These are phyloP conservation scores for Apodemia zela DNA, from an alignment of 2,888 invertebrate genomes.

Conservation along the genomic window DNA sequence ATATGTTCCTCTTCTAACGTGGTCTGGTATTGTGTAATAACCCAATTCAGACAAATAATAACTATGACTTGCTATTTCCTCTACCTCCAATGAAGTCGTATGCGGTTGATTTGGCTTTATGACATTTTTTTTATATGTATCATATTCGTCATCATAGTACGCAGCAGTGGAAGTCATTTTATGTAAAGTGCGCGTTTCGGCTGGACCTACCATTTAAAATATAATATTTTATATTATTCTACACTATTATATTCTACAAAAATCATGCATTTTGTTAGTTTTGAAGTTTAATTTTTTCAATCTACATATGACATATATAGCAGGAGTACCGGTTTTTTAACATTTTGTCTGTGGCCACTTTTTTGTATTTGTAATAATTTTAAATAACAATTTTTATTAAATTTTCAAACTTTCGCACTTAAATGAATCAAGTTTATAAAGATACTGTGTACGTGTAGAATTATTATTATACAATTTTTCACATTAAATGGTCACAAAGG, in stretches of 20 bases:
- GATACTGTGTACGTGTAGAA: too few relatives aligned
- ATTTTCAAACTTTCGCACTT: too few relatives aligned
- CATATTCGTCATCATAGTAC: conserved; percentile 80
- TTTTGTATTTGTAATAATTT: too few relatives aligned
- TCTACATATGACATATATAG: conserved; percentile 40
- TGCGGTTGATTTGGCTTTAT: conserved; percentile 72
- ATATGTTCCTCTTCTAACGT: conserved; percentile 63
- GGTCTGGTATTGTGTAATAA: conserved; percentile 65
- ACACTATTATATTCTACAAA: neutral
- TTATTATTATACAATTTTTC: too few relatives aligned
- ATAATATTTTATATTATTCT: conserved; percentile 27
- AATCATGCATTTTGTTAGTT: conserved; percentile 3
- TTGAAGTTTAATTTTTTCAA: conserved; percentile 50
- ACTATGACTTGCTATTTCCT: conserved; percentile 82
- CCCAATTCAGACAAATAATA: conserved; percentile 79
- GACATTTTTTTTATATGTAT: conserved; percentile 56
- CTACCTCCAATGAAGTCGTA: conserved; percentile 77
- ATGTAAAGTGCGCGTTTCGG: conserved; percentile 83
- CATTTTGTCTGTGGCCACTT: too few relatives aligned
- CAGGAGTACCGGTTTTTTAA: too few relatives aligned
- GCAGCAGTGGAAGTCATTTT: conserved; percentile 82
- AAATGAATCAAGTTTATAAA: too few relatives aligned
- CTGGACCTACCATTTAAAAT: conserved; percentile 83
- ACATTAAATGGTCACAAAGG: too few relatives aligned
- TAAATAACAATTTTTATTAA: too few relatives aligned